Evolutionary conservation across 1,140 invertebrate genomes (phyloP), one percentile per base, ranked within the genome.

Genomic region (Eciton burchellii): DNA sequence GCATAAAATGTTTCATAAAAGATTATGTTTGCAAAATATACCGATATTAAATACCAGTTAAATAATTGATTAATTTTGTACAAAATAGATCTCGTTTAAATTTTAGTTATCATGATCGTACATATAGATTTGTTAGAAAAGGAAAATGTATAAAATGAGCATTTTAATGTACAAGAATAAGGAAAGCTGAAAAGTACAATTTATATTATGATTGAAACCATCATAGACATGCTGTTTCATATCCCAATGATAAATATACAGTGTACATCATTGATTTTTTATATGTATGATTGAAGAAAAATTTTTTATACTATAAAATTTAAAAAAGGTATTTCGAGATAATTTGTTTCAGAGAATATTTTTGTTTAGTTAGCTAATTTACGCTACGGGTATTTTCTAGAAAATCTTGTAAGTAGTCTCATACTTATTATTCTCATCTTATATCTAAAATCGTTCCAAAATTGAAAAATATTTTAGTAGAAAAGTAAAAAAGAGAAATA

Each of bases 401-500:
- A 77, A 66, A 77, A 54, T 43, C n/a, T n/a, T n/a, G 47, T 16
- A 12, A 56, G 49, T 77, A 77, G 24, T 77, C 54, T 43, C 35
- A 8, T 77, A 68, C 66, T 66, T 79, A 24, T 76, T 43, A 35
- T 35, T 52, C 19, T 77, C 19, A 8, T 57, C 74, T 79, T 79
- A 79, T 8, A 68, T 70, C 74, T 79, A 79, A 68, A 35, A 68
- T 68, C 41, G 47, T 66, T 52, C 29, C 41, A 77, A 62, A 79
- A 70, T 77, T 41, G 29, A 77, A 77, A 68, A 35, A 35, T 6
- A 35, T 68, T 8, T 47, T 66, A 29, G 74, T 54, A 70, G 74
- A 79, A 68, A 68, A 77, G 63, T 56, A 45, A 79, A 79, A 79
- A 70, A 79, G 47, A 56, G 56, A 79, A 66, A 57, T 19, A 70